Percentiles rank a stretch among this genome's conserved stretches.
phyloP scores from a whole-genome alignment of 2,888 invertebrate genomes.

The Microchrysa polita region DNA sequence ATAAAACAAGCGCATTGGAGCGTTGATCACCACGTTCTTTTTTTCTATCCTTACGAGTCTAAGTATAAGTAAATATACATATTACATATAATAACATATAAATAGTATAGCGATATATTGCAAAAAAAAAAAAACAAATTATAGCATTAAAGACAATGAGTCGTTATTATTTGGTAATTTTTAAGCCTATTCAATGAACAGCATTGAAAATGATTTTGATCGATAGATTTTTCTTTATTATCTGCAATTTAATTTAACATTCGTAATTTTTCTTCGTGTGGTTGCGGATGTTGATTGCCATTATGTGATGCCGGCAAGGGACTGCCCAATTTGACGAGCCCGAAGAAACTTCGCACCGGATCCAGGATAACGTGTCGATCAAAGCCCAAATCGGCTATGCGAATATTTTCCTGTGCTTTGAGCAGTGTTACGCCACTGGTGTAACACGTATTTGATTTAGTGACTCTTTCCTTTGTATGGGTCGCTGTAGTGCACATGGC shows the following conservation, averaged over 20 bases:
- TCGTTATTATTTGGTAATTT: no score
- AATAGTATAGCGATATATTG: conserved; percentile 12
- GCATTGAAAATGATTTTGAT: background rate
- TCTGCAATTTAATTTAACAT: background rate
- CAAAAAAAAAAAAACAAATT: background rate
- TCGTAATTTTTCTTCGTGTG: conserved; percentile 19
- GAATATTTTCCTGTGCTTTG: conserved; percentile 72
- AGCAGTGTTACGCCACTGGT: conserved; percentile 75
- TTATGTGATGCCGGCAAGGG: conserved; percentile 40
- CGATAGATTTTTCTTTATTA: background rate
- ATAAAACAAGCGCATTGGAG: conserved; percentile 40
- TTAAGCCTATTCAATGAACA: no score
- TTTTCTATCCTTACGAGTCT: background rate
- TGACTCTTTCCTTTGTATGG: conserved; percentile 66
- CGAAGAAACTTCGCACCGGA: conserved; percentile 83
- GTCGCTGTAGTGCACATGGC: conserved; percentile 80
- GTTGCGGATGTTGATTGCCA: background rate
- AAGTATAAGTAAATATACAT: background rate
- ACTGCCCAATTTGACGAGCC: conserved; percentile 78
- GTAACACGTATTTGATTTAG: conserved; percentile 78
- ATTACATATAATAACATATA: conserved; percentile 13
- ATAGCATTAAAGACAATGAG: background rate
- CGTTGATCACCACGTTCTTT: conserved; percentile 28
- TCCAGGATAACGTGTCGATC: conserved; percentile 75
- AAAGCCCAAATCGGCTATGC: conserved; percentile 75